Conservation (phyloP, 2,888 invertebrate species). For the Mycogona germanica region DNA sequence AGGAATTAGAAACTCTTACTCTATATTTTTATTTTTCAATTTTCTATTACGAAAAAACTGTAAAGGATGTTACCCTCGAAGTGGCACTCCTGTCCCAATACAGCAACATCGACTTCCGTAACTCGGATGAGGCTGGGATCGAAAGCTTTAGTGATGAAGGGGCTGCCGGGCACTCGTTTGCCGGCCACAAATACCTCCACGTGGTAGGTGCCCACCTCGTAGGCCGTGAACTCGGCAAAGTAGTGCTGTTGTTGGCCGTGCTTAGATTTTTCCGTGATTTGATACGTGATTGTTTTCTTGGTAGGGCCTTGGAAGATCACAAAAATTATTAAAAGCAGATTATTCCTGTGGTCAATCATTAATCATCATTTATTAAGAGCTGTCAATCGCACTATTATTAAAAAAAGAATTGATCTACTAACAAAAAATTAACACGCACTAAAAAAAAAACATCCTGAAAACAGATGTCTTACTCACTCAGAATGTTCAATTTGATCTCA, state of each 20-base stretch:
- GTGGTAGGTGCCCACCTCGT: conserved; percentile 87
- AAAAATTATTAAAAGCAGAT: conserved; percentile 9
- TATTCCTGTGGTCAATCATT: background rate
- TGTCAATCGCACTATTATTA: background rate
- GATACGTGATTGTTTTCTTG: conserved; percentile 65
- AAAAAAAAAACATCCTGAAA: background rate
- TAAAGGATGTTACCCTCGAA: conserved; percentile 60
- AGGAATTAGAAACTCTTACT: background rate
- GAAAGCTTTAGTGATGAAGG: conserved; percentile 86
- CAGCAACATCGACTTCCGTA: conserved; percentile 83
- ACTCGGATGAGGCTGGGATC: conserved; percentile 88
- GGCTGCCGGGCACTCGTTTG: conserved; percentile 77
- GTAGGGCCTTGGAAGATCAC: conserved; percentile 55
- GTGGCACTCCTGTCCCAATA: conserved; percentile 91
- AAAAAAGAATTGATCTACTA: too few species aligned
- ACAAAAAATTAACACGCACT: too few species aligned
- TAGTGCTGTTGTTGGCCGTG: too few species aligned
- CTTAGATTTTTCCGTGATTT: conserved; percentile 60
- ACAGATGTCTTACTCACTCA: conserved; percentile 36
- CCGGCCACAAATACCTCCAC: conserved; percentile 84
- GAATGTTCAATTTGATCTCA: conserved; percentile 44
- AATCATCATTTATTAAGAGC: background rate
- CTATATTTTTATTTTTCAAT: background rate
- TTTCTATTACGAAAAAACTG: background rate
- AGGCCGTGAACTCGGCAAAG: conserved; percentile 82